Evolutionary conservation across 2,797 vertebrate genomes (phyloP).

Genomic region (Steatocranus sp.): DNA sequence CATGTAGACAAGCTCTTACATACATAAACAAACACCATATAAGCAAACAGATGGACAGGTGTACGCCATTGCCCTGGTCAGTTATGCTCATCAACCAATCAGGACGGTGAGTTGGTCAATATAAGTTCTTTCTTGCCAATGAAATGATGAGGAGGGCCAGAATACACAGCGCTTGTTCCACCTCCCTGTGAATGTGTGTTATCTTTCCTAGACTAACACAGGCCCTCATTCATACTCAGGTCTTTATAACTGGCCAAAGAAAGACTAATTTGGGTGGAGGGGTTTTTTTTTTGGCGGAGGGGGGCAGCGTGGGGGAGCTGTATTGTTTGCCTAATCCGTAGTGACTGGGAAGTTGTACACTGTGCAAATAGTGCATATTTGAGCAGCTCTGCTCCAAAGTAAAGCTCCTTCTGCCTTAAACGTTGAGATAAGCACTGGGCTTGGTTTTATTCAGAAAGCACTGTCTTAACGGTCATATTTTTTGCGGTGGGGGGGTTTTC

Average conservation of each 20-base stretch:
- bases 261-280: conserved; percentile 75
- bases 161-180: conserved; percentile 39
- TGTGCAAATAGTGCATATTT: conserved; percentile 77
- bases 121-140: conserved; percentile 46
- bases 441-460: conserved; percentile 42
- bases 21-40: neutral
- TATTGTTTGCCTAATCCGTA: conserved; percentile 78
- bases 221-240: conserved; percentile 71
- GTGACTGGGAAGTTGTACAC: conserved; percentile 77
- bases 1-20: neutral
- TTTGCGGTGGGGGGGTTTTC: neutral
- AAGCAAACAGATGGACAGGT: conserved; percentile 41
- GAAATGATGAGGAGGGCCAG: conserved; percentile 15
- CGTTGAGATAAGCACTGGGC: conserved; percentile 68
- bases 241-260: conserved; percentile 75
- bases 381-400: conserved; percentile 63
- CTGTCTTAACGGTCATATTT: conserved; percentile 53
- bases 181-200: conserved; percentile 63
- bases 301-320: conserved; percentile 56
- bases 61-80: conserved; percentile 16
- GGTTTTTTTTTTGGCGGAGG: conserved; percentile 58
- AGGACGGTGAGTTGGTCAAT: neutral
- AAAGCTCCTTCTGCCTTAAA: conserved; percentile 72
- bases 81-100: conserved; percentile 39
- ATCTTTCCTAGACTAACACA: conserved; percentile 70